Evolutionary conservation across 2,888 invertebrate species (phyloP).

Genomic region (Onchidella celtica): DNA sequence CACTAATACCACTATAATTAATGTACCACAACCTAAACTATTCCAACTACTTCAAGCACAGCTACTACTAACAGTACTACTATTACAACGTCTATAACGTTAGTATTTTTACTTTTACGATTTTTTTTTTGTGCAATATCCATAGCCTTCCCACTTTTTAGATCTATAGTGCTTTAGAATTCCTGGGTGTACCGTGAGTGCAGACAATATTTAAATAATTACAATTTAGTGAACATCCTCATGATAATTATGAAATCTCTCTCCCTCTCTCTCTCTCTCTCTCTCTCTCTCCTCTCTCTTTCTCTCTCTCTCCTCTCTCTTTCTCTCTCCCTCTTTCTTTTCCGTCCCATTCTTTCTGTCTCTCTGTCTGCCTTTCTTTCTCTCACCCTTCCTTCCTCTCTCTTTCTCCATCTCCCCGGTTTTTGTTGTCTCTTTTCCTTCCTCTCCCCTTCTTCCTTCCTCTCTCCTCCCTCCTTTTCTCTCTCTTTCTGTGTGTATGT

Average conservation of each 20-base stretch:
- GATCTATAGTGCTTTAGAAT: too few species aligned
- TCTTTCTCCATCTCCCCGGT: neutral
- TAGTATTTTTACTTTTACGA: too few species aligned
- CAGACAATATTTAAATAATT: neutral
- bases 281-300: neutral
- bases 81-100: too few species aligned
- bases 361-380: neutral
- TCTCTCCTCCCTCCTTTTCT: too few species aligned
- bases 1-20: too few species aligned
- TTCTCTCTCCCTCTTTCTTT: neutral
- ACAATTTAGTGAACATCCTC: neutral
- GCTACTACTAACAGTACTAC: too few species aligned
- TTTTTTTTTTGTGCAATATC: too few species aligned
- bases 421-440: neutral
- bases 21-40: too few species aligned
- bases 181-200: neutral
- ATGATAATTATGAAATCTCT: neutral
- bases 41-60: too few species aligned
- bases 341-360: neutral
- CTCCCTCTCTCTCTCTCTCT: neutral
- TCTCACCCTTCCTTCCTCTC: neutral
- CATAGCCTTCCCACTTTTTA: too few species aligned
- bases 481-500: too few species aligned
- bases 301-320: neutral
- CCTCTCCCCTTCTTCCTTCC: neutral